Base-by-base conservation (phyloP, 2,888 invertebrate species). In the Bombylius major region DNA sequence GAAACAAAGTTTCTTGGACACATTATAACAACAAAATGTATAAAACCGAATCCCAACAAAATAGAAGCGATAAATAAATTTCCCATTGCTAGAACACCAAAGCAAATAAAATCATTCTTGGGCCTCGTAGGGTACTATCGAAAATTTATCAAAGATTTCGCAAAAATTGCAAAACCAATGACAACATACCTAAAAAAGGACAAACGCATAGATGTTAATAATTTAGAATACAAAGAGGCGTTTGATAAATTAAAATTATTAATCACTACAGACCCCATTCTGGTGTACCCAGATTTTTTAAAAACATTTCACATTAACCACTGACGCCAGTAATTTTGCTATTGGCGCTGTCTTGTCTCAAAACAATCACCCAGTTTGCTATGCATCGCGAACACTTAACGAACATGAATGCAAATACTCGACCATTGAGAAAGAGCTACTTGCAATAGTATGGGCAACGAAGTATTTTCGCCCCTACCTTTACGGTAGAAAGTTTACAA, bases 391-490 rank as follows among this genome's bases (percentile, higher is more conserved):
- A 57, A 64, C 61, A 1, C 51, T 61, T 53, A 62, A 58, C n/a
- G 49, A 52, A 12, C 57, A 62, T 0, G 63, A 66, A 61, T 51
- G 9, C 7, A 64, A 61, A 14, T 66, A 66, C 47, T 58, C 58
- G 3, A 61, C 62, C 2, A 62, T 67, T 9, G 67, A 70, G 55
- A 69, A 68, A 50, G 69, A 70, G 60, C 50, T 69, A 5, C 39
- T 69, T 46, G 63, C 61, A 1, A 65, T 70, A 5, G 62, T 69
- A 1, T 67, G 65, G 65, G 67, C 66, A 0, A 56, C 60, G 2
- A 67, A 69, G 59, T 64, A 68, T 51, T 70, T 69, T 39, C 47
- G 68, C 34, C 67, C 66, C 1, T 69, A 69, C 23, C n/a, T 70
- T 5, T 68, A 67, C 34, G 68, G 67, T 4, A 61, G 61, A 44